Base-by-base conservation (phyloP, 1,140 invertebrate genomes). In the Bombus haemorrhoidalis region DNA sequence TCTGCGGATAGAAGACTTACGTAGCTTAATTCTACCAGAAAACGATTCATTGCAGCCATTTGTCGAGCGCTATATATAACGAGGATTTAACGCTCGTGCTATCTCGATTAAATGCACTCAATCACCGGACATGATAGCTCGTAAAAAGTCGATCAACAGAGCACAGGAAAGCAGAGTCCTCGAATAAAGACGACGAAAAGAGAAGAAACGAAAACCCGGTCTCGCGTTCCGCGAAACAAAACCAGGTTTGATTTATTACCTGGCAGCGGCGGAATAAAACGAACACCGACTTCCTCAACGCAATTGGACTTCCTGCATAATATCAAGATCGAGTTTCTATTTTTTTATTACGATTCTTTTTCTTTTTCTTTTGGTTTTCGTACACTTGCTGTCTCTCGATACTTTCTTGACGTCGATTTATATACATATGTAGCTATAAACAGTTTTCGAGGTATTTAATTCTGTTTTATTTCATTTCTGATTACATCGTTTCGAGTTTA, bases 321-420 rank as follows among this genome's bases (percentile, higher is more conserved):
- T 85, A 82, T 80, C 87, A 34, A 90, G 91, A 92, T 93, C 91
- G 88, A 91, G 91, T 92, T 93, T 92, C 88, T 87, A 91, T 87
- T 89, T 76, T 41, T 68, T 47, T 34, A 66, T 66, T 66, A 66
- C 59, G 59, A 62, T 32, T 66, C 32, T 32, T 32, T 25, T 12
- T 37, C 3, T 37, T 15, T 12, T 39, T 28, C 34, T 28, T 28
- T 71, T 39, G 1, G 34, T 71, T 86, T 91, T 91, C 88, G 83
- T 88, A 86, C 81, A n/a, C 83, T 88, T 86, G 88, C 86, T 89
- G n/a, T 87, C 81, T 86, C 83, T 89, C 84, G 89, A 90, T 91
- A 91, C 85, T 10, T n/a, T 25, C 41, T 41, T 10, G 28, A 39
- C 34, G 13, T 41, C 28, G 71, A 72, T 72, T 72, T 72, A 72